Conservation (phyloP, 1,140 invertebrate species). For the Papilio polytes region DNA sequence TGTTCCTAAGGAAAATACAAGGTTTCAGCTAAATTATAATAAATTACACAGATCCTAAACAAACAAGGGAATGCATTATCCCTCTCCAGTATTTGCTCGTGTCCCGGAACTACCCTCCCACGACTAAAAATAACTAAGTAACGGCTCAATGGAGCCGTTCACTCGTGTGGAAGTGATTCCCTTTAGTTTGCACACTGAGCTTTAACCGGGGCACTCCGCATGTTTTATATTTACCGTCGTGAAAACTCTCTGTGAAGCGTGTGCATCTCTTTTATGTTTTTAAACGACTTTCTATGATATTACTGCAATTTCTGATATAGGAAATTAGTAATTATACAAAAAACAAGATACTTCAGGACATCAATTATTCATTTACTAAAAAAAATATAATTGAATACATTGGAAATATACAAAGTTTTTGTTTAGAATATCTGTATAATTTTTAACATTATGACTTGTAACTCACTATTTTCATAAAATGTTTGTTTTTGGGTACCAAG, state of each 20-base stretch:
- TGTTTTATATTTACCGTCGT: constrained; percentile 16
- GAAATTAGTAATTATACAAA: neutral
- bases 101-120: constrained; percentile 16
- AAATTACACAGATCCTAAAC: constrained; percentile 1
- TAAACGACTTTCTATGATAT: neutral
- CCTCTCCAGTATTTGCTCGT: constrained; percentile 13
- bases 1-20: neutral
- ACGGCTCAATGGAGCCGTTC: constrained; percentile 16
- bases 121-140: constrained; percentile 41
- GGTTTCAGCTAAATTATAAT: constrained; percentile 9
- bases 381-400: no score
- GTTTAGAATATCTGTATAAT: no score
- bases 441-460: no score
- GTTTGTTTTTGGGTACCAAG: no score
- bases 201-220: constrained; percentile 39
- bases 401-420: no score
- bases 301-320: neutral
- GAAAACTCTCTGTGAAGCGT: neutral
- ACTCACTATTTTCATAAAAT: no score
- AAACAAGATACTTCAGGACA: neutral
- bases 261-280: neutral
- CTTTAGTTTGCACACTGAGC: constrained; percentile 40
- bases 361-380: neutral
- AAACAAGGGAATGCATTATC: constrained; percentile 9
- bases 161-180: constrained; percentile 9